Evolutionary conservation across 2,888 invertebrate genomes (phyloP).

Genomic region (Macrophya alboannulata): DNA sequence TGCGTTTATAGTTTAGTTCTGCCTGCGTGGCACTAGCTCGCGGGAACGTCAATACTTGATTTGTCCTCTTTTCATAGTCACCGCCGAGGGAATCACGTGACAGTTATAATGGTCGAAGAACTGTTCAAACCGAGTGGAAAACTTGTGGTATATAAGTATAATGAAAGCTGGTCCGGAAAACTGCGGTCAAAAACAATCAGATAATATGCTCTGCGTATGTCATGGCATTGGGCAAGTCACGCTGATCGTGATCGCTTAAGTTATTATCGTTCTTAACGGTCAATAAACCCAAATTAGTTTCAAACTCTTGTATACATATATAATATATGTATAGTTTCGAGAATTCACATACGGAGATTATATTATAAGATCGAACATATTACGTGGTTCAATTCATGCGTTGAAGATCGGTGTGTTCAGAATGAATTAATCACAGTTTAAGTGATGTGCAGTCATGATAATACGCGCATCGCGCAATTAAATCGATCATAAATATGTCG

Average conservation of each 20-base stretch:
- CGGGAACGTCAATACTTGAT: constrained; percentile 43
- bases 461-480: background rate
- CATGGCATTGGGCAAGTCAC: background rate
- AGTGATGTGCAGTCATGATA: background rate
- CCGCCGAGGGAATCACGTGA: constrained; percentile 31
- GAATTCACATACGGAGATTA: background rate
- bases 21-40: constrained; percentile 33
- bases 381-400: background rate
- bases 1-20: background rate
- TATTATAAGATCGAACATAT: background rate
- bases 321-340: background rate
- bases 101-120: constrained; percentile 2
- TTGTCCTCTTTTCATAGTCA: constrained; percentile 42
- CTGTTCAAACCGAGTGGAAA: background rate
- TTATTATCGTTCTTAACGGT: background rate
- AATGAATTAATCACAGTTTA: background rate
- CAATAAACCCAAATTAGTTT: background rate
- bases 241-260: background rate
- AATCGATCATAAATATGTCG: constrained; percentile 19
- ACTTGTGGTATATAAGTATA: constrained; percentile 16
- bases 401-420: background rate
- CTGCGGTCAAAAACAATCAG: constrained; percentile 14
- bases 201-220: background rate
- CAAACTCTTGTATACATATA: background rate
- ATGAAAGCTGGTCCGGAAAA: background rate